These are phyloP conservation scores for Planococcus citri DNA, from an alignment of 1,140 invertebrate species.

Conservation along the genomic window DNA sequence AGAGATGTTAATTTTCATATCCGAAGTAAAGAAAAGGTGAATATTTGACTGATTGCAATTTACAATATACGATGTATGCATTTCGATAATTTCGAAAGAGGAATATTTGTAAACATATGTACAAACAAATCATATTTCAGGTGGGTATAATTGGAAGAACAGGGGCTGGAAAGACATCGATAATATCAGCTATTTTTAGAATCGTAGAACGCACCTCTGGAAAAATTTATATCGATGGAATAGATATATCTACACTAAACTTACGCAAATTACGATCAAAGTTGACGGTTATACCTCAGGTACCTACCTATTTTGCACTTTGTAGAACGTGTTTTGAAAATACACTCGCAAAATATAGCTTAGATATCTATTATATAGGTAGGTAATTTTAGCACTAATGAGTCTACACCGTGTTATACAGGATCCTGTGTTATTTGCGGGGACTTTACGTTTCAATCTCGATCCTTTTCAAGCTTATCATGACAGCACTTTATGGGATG, in stretches of 20 bases:
- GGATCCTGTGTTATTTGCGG: slow-evolving; percentile 51
- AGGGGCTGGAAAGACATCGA: slow-evolving; percentile 71
- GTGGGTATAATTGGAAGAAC: slow-evolving; percentile 70
- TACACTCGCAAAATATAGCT: slow-evolving; percentile 54
- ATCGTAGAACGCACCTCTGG: slow-evolving; percentile 76
- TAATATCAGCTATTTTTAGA: slow-evolving; percentile 69
- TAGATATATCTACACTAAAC: slow-evolving; percentile 73
- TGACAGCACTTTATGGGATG: slow-evolving; percentile 49
- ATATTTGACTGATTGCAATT: background rate
- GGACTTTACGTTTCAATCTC: slow-evolving; percentile 46
- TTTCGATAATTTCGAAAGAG: slow-evolving; percentile 36
- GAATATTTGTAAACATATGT: slow-evolving; percentile 14
- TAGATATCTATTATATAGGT: slow-evolving; percentile 53
- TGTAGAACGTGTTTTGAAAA: slow-evolving; percentile 63
- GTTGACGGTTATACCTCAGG: slow-evolving; percentile 81
- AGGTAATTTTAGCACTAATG: slow-evolving; percentile 55
- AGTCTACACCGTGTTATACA: slow-evolving; percentile 57
- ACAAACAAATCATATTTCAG: slow-evolving; percentile 27
- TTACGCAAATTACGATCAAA: slow-evolving; percentile 74
- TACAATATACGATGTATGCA: background rate
- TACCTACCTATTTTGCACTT: slow-evolving; percentile 29
- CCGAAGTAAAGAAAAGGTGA: slow-evolving; percentile 3
- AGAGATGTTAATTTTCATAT: background rate
- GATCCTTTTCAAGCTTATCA: slow-evolving; percentile 48
- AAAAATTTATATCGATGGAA: slow-evolving; percentile 76